phyloP scores from a whole-genome alignment of 2,113 vertebrate species.

The Galemys pyrenaicus region DNA sequence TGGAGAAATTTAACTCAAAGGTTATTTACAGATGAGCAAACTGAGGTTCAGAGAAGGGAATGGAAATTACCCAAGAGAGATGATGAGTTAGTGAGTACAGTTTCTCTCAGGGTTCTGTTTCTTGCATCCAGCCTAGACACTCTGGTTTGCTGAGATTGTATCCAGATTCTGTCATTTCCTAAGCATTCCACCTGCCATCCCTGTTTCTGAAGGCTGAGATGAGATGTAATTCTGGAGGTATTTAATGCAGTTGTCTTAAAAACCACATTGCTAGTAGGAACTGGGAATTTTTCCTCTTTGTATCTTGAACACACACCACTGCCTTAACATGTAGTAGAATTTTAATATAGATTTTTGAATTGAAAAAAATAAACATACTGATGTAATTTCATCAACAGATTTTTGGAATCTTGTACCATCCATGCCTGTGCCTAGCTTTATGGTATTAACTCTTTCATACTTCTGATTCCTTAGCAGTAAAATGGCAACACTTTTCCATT shows the following conservation, averaged over 20 bases:
- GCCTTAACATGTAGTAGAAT: neutral
- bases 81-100: neutral
- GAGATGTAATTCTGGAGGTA: neutral
- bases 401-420: neutral
- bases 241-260: neutral
- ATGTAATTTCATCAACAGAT: neutral
- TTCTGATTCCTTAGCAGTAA: neutral
- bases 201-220: neutral
- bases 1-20: slow-evolving; percentile 12
- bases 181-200: neutral
- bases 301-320: neutral
- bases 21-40: slow-evolving; percentile 40
- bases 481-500: neutral
- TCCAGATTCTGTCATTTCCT: neutral
- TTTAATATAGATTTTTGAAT: neutral
- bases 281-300: neutral
- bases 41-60: neutral
- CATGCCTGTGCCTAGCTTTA: neutral
- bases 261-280: neutral
- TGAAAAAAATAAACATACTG: neutral
- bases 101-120: neutral
- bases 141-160: neutral
- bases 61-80: neutral
- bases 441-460: neutral
- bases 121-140: neutral